A percentile compares a stretch with the other conserved stretches of the same genome.
Conservation (phyloP, 1,140 invertebrate genomes). For the Gonatopus flavifemur region DNA sequence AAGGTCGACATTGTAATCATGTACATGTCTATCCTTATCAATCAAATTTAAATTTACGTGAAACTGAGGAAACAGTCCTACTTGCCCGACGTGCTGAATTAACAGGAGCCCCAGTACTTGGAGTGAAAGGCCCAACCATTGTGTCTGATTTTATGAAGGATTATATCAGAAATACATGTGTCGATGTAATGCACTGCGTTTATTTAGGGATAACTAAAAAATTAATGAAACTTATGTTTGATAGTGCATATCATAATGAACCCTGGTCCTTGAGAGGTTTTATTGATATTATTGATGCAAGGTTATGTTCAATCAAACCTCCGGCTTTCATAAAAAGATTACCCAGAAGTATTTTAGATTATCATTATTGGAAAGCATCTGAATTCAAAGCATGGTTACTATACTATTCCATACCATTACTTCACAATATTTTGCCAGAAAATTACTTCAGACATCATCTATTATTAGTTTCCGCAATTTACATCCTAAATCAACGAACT, state of each 20-base stretch:
- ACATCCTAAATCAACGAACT: neutral
- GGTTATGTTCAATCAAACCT: conserved; percentile 17
- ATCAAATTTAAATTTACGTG: conserved; percentile 2
- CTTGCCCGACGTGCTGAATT: neutral
- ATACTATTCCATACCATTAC: conserved; percentile 22
- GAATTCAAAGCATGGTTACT: conserved; percentile 2
- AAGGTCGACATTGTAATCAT: conserved; percentile 16
- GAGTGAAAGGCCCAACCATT: conserved; percentile 10
- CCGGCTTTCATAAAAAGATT: conserved; percentile 25
- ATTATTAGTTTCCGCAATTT: neutral
- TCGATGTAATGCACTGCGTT: conserved; percentile 20
- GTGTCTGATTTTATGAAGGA: conserved; percentile 16
- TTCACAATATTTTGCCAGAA: conserved; percentile 17
- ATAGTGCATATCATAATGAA: neutral
- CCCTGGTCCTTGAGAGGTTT: conserved; percentile 4
- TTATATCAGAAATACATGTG: conserved; percentile 14
- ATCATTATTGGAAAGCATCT: conserved; percentile 24
- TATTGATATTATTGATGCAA: neutral
- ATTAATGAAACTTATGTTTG: conserved; percentile 9
- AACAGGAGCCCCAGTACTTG: neutral
- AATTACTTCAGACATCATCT: conserved; percentile 19
- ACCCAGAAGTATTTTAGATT: conserved; percentile 20
- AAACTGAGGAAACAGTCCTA: neutral
- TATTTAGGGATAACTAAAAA: conserved; percentile 15
- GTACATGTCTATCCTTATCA: no score